Conservation (phyloP, 1,140 invertebrate species). For the Pygmarrhopalites habei region DNA sequence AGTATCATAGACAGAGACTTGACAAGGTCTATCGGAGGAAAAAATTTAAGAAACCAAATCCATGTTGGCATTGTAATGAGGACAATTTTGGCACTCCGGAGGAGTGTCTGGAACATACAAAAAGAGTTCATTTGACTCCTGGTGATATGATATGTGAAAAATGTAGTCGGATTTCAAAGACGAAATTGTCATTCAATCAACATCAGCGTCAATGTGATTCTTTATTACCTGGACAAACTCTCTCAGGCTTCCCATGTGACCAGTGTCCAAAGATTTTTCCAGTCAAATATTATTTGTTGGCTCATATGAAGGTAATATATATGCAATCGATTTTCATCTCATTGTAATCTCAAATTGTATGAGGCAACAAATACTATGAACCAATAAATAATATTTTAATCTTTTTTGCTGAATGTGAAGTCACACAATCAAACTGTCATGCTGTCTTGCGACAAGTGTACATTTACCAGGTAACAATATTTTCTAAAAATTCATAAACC, state of each 20-base stretch:
- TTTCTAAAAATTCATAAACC: too few relatives aligned
- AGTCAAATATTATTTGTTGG: not conserved
- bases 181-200: not conserved
- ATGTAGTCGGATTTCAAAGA: not conserved
- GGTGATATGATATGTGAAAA: not conserved
- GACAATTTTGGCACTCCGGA: not conserved
- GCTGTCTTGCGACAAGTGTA: too few relatives aligned
- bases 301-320: too few relatives aligned
- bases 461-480: too few relatives aligned
- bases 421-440: not conserved
- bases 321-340: too few relatives aligned
- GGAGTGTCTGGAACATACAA: not conserved
- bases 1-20: too few relatives aligned
- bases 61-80: conserved; percentile 3
- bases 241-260: not conserved
- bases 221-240: not conserved
- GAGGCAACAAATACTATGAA: too few relatives aligned
- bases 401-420: not conserved
- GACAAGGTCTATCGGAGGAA: too few relatives aligned
- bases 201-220: not conserved
- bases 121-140: not conserved
- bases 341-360: too few relatives aligned
- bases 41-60: not conserved
- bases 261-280: not conserved
- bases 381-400: not conserved